Evolutionary conservation across 92 coral and sea anemone species (phyloP), one percentile per base, ranked within the genome.

Genomic region (Isaurus tuberculatus): DNA sequence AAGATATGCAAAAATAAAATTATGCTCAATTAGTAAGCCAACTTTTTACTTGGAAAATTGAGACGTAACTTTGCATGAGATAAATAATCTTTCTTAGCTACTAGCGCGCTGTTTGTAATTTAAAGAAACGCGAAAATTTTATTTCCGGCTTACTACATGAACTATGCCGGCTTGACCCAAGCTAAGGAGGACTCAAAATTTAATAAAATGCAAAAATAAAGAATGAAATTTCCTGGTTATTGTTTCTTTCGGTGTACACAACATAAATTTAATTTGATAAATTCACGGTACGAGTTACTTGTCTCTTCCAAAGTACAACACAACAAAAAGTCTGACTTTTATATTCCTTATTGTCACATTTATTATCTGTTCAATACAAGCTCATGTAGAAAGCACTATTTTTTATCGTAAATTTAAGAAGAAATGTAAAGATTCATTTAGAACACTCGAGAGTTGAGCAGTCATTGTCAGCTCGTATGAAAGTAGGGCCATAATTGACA

Each of bases 41-140:
- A 49, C 58, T 17, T 49, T 49, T 13, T 49, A 49, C 20, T 49
- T 49, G 58, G 58, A 49, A 49, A 49, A 49, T 49, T 49, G 58
- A 49, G 58, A 49, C 58, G 58, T 49, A 49, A 49, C 58, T 49
- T 49, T 49, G 58, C 58, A 49, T 49, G 58, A 40, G 46, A 49
- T 49, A 49, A 13, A 49, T n/a, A 49, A 49, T 49, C 58, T 49
- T 49, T 49, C 58, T n/a, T 49, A 49, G 58, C 58, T 49, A 49
- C 58, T 49, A 49, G 23, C 58, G 58, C 58, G 58, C 58, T 49
- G 58, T 49, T 49, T 49, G 23, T 49, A 16, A 49, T 19, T 49
- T 49, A 49, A 49, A 49, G 58, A 49, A 49, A 49, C 0, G 58
- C 58, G 25, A 17, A 49, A 49, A 49, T 49, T 49, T 17, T 49